A percentile compares a stretch with the other conserved stretches of the same genome.
phyloP scores from a whole-genome alignment of 1,140 invertebrate species.

The Neoseiulus cucumeris region DNA sequence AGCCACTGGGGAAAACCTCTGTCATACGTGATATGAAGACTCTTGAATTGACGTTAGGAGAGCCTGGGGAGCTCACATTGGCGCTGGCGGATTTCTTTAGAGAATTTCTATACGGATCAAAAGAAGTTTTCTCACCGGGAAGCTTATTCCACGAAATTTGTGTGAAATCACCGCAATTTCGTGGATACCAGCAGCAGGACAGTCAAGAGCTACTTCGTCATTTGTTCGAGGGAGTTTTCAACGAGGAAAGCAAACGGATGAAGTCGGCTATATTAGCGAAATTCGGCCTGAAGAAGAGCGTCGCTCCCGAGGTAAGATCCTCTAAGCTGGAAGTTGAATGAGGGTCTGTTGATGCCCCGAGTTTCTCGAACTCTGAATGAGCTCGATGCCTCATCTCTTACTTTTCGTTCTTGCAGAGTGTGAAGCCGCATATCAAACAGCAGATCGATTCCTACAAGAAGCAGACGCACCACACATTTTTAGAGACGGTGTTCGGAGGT shows the following conservation, averaged over 20 bases:
- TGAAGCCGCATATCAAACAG: background rate
- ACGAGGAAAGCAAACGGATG: constrained; percentile 33
- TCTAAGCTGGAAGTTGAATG: background rate
- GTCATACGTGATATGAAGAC: constrained; percentile 25
- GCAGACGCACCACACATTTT: constrained; percentile 41
- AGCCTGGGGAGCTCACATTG: constrained; percentile 46
- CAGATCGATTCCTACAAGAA: constrained; percentile 6
- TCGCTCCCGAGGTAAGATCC: background rate
- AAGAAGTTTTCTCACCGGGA: constrained; percentile 36
- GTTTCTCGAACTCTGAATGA: too few species aligned
- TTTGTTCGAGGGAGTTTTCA: constrained; percentile 58
- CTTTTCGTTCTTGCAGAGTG: background rate
- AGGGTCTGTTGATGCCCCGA: background rate
- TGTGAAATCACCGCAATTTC: constrained; percentile 56
- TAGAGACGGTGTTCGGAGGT: constrained; percentile 71
- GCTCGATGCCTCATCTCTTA: background rate
- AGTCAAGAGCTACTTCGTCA: constrained; percentile 79
- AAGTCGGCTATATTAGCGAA: constrained; percentile 26
- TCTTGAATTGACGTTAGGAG: constrained; percentile 38
- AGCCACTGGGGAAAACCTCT: constrained; percentile 1
- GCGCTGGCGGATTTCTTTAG: constrained; percentile 43
- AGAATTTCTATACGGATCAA: constrained; percentile 38
- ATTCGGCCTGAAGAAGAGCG: background rate
- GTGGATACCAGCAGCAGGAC: constrained; percentile 86
- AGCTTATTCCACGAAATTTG: constrained; percentile 52